Percentiles rank a stretch among this genome's conserved stretches.
These are phyloP conservation scores for Naso thynnoides DNA, from an alignment of 2,797 vertebrate genomes.

Conservation along the genomic window DNA sequence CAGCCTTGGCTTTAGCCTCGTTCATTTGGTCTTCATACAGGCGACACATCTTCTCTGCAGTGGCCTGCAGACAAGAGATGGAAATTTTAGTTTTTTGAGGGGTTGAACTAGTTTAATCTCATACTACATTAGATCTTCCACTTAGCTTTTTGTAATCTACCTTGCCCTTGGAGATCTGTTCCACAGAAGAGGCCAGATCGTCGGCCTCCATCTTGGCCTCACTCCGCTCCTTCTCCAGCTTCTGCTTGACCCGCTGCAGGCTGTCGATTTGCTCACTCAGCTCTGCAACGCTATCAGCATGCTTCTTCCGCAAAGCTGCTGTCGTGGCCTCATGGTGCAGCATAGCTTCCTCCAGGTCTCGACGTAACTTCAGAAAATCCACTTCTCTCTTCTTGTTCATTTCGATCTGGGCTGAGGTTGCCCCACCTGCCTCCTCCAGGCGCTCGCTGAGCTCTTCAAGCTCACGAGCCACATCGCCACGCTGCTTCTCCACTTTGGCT, in stretches of 20 bases:
- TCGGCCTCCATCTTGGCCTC: constrained; percentile 95
- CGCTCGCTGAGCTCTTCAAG: constrained; percentile 94
- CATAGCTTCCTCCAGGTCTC: constrained; percentile 92
- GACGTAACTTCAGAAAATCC: constrained; percentile 88
- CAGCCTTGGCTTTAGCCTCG: constrained; percentile 90
- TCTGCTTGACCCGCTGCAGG: constrained; percentile 93
- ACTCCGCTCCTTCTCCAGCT: constrained; percentile 93
- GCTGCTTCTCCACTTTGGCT: constrained; percentile 94
- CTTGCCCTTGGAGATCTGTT: constrained; percentile 92
- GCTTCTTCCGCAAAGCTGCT: constrained; percentile 90
- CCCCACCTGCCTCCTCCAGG: constrained; percentile 92
- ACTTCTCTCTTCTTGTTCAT: constrained; percentile 92
- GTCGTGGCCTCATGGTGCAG: constrained; percentile 90
- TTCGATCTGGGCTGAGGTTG: constrained; percentile 89
- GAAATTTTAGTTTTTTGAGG: background rate
- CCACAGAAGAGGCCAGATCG: constrained; percentile 90
- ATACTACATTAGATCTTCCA: background rate
- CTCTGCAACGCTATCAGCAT: constrained; percentile 88
- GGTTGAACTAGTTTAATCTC: background rate
- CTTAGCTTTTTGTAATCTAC: constrained; percentile 66
- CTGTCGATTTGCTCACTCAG: constrained; percentile 93
- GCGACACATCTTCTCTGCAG: constrained; percentile 90
- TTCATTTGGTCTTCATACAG: constrained; percentile 93
- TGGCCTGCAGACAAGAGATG: constrained; percentile 79
- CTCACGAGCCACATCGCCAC: constrained; percentile 88